These are phyloP conservation scores for Monopis laevigella DNA, from an alignment of 2,888 invertebrate genomes.

Conservation along the genomic window DNA sequence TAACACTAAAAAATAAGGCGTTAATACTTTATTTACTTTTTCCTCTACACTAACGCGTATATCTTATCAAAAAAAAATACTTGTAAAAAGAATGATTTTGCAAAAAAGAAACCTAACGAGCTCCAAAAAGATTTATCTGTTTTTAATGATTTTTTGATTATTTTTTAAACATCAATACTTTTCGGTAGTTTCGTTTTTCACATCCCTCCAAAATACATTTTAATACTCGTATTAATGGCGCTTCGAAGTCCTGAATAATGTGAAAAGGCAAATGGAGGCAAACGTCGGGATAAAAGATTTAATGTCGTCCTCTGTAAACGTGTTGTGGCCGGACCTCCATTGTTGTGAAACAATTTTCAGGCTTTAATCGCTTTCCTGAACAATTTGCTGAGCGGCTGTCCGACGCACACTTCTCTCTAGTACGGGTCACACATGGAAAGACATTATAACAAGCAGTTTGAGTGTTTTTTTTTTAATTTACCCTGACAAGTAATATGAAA, in stretches of 20 bases:
- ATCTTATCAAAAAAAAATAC: too few species aligned
- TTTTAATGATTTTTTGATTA: constrained; percentile 7
- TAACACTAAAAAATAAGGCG: too few species aligned
- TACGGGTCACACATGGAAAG: constrained; percentile 8
- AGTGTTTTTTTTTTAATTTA: too few species aligned
- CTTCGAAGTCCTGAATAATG: constrained; percentile 3
- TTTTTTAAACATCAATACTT: not conserved
- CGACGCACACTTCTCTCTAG: constrained; percentile 27
- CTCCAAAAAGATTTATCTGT: constrained; percentile 4
- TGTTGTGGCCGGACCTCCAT: constrained; percentile 29
- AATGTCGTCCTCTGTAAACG: constrained; percentile 30
- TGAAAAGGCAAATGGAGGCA: constrained; percentile 10
- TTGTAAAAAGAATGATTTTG: too few species aligned
- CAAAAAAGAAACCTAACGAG: too few species aligned
- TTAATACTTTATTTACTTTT: too few species aligned
- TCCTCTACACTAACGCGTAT: too few species aligned
- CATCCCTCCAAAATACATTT: not conserved
- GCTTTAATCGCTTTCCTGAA: constrained; percentile 38
- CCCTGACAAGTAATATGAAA: too few species aligned
- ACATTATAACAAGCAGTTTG: too few species aligned
- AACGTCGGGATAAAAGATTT: constrained; percentile 30
- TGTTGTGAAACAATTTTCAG: constrained; percentile 42
- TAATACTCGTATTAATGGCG: too few species aligned
- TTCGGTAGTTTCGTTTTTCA: not conserved
- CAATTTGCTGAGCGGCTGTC: constrained; percentile 37